phyloP scores from a whole-genome alignment of 2,113 vertebrate genomes.

The Dasyornis broadbenti region DNA sequence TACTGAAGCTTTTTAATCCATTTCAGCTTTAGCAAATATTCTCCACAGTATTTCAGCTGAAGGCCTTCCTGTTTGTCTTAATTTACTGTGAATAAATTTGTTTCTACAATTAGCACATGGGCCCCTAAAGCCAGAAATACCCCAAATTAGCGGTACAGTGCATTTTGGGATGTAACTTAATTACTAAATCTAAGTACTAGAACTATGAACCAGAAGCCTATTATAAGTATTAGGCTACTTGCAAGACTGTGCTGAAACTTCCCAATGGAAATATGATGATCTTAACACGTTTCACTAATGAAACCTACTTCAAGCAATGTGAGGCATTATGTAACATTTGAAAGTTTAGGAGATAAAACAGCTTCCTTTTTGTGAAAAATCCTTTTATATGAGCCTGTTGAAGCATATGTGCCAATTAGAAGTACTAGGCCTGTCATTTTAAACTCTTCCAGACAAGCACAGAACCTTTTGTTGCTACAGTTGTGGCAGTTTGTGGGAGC shows the following conservation, averaged over 20 bases:
- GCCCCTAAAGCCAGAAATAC: constrained; percentile 9
- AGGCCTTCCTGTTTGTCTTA: constrained; percentile 15
- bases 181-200: background rate
- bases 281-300: background rate
- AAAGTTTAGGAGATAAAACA: background rate
- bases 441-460: background rate
- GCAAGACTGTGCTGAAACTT: background rate
- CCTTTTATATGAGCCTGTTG: background rate
- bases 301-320: background rate
- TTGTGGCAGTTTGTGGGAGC: background rate
- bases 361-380: background rate
- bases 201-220: background rate
- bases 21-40: constrained; percentile 12
- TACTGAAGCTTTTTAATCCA: background rate
- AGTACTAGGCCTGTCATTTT: background rate
- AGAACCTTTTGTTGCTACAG: background rate
- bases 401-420: background rate
- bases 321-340: background rate
- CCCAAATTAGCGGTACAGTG: background rate
- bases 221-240: background rate
- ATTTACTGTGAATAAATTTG: constrained; percentile 43
- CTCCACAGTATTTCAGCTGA: constrained; percentile 5
- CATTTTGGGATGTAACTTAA: constrained; percentile 21
- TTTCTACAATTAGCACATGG: constrained; percentile 11
- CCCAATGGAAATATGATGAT: background rate